Base-by-base conservation (phyloP, 2,888 invertebrate species). In the Volucella bombylans region DNA sequence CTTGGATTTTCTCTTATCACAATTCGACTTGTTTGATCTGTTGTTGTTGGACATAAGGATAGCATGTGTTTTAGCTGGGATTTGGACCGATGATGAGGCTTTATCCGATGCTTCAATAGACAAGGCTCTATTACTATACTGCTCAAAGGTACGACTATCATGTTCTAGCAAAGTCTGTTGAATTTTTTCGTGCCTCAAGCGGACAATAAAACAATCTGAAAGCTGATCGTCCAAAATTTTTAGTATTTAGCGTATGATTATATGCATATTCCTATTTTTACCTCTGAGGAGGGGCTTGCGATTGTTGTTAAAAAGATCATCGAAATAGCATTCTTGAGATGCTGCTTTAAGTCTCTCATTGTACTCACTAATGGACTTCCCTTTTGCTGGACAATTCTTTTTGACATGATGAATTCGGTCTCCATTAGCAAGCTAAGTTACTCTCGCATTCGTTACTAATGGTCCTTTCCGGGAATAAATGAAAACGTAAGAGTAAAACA, bases 151-250 rank as follows among this genome's bases (percentile, higher is more conserved):
- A n/a, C 39, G 41, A 57, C 15, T 41, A 41, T 61, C 43, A 4
- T 61, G 45, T n/a, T 62, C 49, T 14, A 62, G 49, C 3, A 62
- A 11, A 1, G 47, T 8, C 38, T 47, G 47, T 11, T 49, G 62
- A 38, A 62, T 47, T 62, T 62, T 38, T 2, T 62, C 49, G 18
- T 23, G 18, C 18, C 18, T 2, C 18, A 2, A 2, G 18, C 18
- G 0, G 18, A 23, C 18, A 18, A 18, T 18, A 18, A 18, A 11
- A 23, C 61, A 12, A 47, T 61, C 23, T 12, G 57, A 38, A 11
- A 57, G 39, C 14, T 39, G 39, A n/a, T 59, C 41, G 41, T 41
- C 59, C 11, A 62, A 49, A 31, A 62, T 49, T n/a, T 62, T 62
- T 10, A 62, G 10, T n/a, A n/a, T n/a, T n/a, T n/a, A n/a, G n/a